A percentile compares a stretch with the other conserved stretches of the same genome.
These are phyloP conservation scores for Hymenopus coronatus DNA, from an alignment of 2,888 invertebrate species.

Conservation along the genomic window DNA sequence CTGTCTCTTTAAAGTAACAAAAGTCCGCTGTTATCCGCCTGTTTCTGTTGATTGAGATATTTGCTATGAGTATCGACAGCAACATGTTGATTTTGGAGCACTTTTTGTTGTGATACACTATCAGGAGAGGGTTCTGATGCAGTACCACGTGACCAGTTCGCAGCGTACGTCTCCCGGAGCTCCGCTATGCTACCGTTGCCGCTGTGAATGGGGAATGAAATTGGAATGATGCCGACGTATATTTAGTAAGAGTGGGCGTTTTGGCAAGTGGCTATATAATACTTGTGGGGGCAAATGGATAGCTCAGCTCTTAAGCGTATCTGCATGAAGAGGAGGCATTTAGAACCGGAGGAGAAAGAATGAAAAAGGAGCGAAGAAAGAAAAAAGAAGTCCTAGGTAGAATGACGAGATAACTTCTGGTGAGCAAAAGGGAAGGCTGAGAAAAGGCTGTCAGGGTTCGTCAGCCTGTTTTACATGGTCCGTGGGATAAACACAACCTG, in stretches of 20 bases:
- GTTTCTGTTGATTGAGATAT: too few species aligned
- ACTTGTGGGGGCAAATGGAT: slow-evolving; percentile 1
- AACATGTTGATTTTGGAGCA: too few species aligned
- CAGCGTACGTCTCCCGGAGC: neutral
- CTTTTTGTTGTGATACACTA: neutral
- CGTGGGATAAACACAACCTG: neutral
- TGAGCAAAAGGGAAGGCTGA: neutral
- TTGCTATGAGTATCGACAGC: too few species aligned
- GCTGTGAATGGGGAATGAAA: slow-evolving; percentile 52
- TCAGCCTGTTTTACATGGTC: neutral
- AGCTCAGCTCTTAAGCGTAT: slow-evolving; percentile 12
- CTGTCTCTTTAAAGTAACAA: too few species aligned
- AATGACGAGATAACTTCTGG: neutral
- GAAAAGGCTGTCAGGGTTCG: neutral
- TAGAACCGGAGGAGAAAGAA: slow-evolving; percentile 6
- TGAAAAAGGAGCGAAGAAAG: neutral
- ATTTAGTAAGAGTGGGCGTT: slow-evolving; percentile 51
- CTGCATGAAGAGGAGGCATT: neutral
- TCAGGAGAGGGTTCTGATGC: neutral
- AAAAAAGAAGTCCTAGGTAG: neutral
- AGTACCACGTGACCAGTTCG: neutral
- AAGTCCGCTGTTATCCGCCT: too few species aligned
- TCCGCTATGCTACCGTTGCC: neutral
- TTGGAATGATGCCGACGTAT: slow-evolving; percentile 51
- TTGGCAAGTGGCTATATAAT: slow-evolving; percentile 29